Conservation (phyloP, 1,140 invertebrate species). For the Camponotus pennsylvanicus region DNA sequence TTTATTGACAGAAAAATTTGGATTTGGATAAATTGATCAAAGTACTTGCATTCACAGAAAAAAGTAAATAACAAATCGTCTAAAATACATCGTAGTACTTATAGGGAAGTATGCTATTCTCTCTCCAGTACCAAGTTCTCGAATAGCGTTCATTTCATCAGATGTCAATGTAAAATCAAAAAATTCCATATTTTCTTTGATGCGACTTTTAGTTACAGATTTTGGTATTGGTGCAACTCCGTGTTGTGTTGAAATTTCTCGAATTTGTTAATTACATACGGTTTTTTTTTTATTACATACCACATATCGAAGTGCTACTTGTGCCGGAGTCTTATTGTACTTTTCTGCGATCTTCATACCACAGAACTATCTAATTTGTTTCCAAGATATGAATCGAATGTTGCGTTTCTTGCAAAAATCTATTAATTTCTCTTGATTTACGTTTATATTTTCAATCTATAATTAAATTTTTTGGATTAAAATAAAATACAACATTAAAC, state of each 20-base stretch:
- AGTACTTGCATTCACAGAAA: background rate
- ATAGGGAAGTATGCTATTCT: constrained; percentile 71
- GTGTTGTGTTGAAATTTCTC: constrained; percentile 69
- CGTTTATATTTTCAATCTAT: constrained; percentile 91
- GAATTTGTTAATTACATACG: constrained; percentile 5
- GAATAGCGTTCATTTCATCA: constrained; percentile 87
- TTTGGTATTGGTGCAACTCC: constrained; percentile 89
- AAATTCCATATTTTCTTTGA: constrained; percentile 91
- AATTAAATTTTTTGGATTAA: constrained; percentile 13
- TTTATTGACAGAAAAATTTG: background rate
- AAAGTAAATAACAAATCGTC: constrained; percentile 4
- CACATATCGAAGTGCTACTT: constrained; percentile 90
- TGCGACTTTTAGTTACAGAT: constrained; percentile 89
- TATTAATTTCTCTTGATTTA: constrained; percentile 92
- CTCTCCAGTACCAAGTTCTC: constrained; percentile 71
- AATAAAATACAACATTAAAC: background rate
- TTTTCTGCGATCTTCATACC: constrained; percentile 88
- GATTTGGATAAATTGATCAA: background rate
- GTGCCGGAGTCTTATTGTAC: constrained; percentile 90
- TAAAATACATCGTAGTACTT: constrained; percentile 56
- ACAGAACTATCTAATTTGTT: constrained; percentile 85
- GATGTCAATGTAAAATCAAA: constrained; percentile 90
- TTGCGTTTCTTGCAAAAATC: constrained; percentile 90
- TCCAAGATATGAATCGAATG: constrained; percentile 84
- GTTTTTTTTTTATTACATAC: constrained; percentile 82